Evolutionary conservation across 2,797 vertebrate species (phyloP).

Genomic region (Crocodylus rhombifer): DNA sequence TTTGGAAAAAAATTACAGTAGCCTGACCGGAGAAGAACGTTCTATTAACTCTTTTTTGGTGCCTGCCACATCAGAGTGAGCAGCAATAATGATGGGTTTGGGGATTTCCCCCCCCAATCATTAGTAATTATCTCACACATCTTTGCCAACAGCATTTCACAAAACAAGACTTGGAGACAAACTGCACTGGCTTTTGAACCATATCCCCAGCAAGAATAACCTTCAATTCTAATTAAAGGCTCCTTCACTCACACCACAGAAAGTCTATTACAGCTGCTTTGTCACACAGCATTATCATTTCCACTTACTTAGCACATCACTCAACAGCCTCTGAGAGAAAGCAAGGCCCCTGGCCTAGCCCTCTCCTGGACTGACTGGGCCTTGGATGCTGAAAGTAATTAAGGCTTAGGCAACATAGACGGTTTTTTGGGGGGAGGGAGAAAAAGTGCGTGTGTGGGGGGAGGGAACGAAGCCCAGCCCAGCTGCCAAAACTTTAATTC

Average conservation of each 20-base stretch:
- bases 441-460: rapidly evolving
- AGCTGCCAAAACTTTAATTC: constrained; percentile 69
- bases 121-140: background rate
- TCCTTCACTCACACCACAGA: background rate
- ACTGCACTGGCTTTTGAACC: background rate
- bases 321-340: background rate
- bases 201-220: background rate
- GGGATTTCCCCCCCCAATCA: rapidly evolving
- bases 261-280: constrained; percentile 31
- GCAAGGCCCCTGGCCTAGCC: background rate
- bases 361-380: background rate
- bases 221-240: background rate
- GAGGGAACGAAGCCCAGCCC: constrained; percentile 34
- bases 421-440: rapidly evolving
- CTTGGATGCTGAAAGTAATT: background rate
- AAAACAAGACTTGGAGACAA: background rate
- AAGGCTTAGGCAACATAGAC: background rate
- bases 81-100: rapidly evolving
- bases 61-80: background rate
- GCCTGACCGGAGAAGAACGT: rapidly evolving
- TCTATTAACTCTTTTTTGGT: rapidly evolving
- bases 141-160: rapidly evolving
- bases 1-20: rapidly evolving
- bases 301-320: background rate
- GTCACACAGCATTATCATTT: constrained; percentile 17